Percentiles rank a stretch among this genome's conserved stretches.
Evolutionary conservation across 1,140 invertebrate genomes (phyloP).

Genomic region (Drosophila cardini): DNA sequence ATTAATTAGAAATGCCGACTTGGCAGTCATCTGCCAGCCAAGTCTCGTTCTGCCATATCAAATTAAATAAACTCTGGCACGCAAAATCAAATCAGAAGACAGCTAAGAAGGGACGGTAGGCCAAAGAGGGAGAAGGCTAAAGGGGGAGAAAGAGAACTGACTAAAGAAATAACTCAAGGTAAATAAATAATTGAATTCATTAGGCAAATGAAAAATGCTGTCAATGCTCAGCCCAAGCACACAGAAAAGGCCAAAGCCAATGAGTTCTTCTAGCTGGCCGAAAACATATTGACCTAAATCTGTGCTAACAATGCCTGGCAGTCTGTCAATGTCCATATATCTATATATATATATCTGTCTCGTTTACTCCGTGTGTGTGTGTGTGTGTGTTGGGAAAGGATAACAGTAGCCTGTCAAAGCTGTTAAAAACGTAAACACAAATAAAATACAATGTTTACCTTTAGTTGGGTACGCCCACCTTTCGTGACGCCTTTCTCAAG

Average conservation of each 20-base stretch:
- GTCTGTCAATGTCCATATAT: conserved; percentile 42
- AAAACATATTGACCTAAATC: conserved; percentile 75
- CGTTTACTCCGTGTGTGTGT: neutral
- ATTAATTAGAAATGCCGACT: conserved; percentile 76
- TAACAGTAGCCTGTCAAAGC: conserved; percentile 66
- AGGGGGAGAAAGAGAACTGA: neutral
- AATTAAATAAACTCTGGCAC: conserved; percentile 58
- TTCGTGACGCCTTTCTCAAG: conserved; percentile 72
- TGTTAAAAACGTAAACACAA: conserved; percentile 81
- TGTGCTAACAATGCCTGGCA: conserved; percentile 51
- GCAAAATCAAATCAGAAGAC: conserved; percentile 71
- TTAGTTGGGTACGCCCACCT: conserved; percentile 25
- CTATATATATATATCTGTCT: neutral
- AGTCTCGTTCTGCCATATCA: conserved; percentile 33
- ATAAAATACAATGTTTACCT: conserved; percentile 75
- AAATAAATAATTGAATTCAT: conserved; percentile 85
- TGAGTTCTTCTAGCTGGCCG: conserved; percentile 13
- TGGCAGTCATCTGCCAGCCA: conserved; percentile 30
- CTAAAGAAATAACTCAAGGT: conserved; percentile 63
- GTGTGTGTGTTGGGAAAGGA: conserved; percentile 43
- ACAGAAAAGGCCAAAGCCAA: conserved; percentile 22
- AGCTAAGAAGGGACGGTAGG: conserved; percentile 23
- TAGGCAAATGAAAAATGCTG: conserved; percentile 83
- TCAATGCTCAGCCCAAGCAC: conserved; percentile 46
- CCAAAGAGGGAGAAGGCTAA: neutral